Evolutionary conservation across 2,797 vertebrate genomes (phyloP).

Genomic region (Spinus pinus): DNA sequence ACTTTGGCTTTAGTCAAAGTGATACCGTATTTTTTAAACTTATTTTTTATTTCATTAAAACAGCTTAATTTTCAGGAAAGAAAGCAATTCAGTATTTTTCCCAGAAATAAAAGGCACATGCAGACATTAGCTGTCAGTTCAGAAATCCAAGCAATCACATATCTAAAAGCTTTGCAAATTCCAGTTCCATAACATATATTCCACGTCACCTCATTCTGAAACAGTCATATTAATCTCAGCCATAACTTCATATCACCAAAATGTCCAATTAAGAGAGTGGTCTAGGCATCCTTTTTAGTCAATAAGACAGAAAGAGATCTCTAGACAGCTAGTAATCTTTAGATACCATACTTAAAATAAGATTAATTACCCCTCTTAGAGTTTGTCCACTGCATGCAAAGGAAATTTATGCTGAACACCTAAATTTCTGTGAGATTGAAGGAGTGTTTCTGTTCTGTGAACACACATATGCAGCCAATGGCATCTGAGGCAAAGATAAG

Average conservation of each 20-base stretch:
- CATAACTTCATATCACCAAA: neutral
- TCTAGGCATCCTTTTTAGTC: neutral
- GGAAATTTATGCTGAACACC: neutral
- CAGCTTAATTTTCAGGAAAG: neutral
- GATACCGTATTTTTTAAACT: neutral
- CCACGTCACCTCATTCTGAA: neutral
- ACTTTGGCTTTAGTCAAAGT: neutral
- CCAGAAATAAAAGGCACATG: neutral
- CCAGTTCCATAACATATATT: neutral
- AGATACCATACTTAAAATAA: neutral
- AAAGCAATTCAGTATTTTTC: neutral
- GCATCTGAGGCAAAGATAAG: neutral
- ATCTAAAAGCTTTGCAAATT: neutral
- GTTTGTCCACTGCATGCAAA: neutral
- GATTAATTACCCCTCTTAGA: neutral
- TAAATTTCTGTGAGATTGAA: neutral
- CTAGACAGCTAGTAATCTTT: neutral
- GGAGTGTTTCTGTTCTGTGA: neutral
- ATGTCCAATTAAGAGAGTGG: neutral
- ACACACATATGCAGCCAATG: neutral
- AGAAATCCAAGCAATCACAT: neutral
- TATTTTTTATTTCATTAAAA: neutral
- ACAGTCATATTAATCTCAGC: neutral
- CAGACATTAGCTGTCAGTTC: neutral
- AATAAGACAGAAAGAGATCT: neutral